These are phyloP conservation scores for Heliconius eleuchia DNA, from an alignment of 1,140 invertebrate species.

Conservation along the genomic window DNA sequence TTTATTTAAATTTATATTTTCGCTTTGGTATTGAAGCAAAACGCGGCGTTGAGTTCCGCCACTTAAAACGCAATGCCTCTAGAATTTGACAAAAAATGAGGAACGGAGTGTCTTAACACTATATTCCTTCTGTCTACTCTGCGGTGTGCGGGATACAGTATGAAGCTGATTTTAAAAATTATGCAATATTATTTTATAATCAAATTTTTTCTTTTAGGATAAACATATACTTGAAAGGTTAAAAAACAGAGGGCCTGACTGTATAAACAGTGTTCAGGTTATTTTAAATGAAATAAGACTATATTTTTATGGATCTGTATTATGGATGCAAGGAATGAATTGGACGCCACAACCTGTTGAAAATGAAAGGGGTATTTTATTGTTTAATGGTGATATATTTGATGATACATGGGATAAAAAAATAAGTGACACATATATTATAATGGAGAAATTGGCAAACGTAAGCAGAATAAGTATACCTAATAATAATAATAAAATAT, in stretches of 20 bases:
- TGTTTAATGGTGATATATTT: slow-evolving; percentile 80
- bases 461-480: slow-evolving; percentile 37
- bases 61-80: no score
- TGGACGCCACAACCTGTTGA: slow-evolving; percentile 63
- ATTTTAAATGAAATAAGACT: slow-evolving; percentile 40
- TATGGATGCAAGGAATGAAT: slow-evolving; percentile 75
- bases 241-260: slow-evolving; percentile 72
- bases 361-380: slow-evolving; percentile 62
- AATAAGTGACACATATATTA: slow-evolving; percentile 59
- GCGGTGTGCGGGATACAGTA: no score
- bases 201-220: slow-evolving; percentile 52
- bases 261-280: slow-evolving; percentile 36
- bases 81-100: no score
- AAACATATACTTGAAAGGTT: slow-evolving; percentile 52
- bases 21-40: no score
- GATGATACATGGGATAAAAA: slow-evolving; percentile 55
- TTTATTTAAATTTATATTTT: no score
- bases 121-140: no score
- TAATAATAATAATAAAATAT: neutral
- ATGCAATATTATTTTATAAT: neutral
- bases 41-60: no score
- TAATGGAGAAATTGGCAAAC: slow-evolving; percentile 56
- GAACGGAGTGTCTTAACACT: no score
- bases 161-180: no score
- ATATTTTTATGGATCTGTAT: slow-evolving; percentile 60